Evolutionary conservation across 2,888 invertebrate genomes (phyloP).

Genomic region (Agrotis exclamationis): DNA sequence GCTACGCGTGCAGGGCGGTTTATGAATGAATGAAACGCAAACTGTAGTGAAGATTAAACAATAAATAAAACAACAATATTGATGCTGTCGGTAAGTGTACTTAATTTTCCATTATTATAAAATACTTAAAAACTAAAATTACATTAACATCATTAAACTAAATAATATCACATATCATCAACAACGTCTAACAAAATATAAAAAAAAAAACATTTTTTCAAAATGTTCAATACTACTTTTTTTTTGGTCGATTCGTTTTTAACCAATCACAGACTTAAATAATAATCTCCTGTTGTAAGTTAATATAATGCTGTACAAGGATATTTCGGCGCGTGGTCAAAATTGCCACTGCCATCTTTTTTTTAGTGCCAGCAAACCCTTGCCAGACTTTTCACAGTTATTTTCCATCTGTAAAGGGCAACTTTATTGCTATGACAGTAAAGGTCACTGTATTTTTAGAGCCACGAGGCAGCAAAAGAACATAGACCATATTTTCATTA

Average conservation of each 20-base stretch:
- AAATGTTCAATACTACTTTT: slow-evolving; percentile 56
- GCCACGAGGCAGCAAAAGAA: neutral
- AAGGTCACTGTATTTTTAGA: neutral
- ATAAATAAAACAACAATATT: slow-evolving; percentile 62
- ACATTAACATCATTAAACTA: slow-evolving; percentile 78
- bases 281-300: slow-evolving; percentile 58
- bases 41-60: too few species aligned
- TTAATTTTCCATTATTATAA: slow-evolving; percentile 70
- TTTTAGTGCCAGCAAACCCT: too few species aligned
- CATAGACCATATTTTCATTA: neutral
- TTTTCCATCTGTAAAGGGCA: too few species aligned
- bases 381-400: too few species aligned
- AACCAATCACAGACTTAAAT: slow-evolving; percentile 72
- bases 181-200: slow-evolving; percentile 74
- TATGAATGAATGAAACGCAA: too few species aligned
- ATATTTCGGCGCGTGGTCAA: neutral
- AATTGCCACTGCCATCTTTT: neutral
- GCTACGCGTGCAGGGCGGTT: too few species aligned
- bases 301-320: slow-evolving; percentile 28
- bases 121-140: slow-evolving; percentile 65
- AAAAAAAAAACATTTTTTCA: slow-evolving; percentile 57
- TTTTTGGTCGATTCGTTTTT: slow-evolving; percentile 60
- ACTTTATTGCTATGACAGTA: too few species aligned
- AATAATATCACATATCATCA: slow-evolving; percentile 90
- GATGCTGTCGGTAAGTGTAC: slow-evolving; percentile 68